These are phyloP conservation scores for Cyprinodon variegatus DNA, from an alignment of 2,113 vertebrate genomes.

Conservation along the genomic window DNA sequence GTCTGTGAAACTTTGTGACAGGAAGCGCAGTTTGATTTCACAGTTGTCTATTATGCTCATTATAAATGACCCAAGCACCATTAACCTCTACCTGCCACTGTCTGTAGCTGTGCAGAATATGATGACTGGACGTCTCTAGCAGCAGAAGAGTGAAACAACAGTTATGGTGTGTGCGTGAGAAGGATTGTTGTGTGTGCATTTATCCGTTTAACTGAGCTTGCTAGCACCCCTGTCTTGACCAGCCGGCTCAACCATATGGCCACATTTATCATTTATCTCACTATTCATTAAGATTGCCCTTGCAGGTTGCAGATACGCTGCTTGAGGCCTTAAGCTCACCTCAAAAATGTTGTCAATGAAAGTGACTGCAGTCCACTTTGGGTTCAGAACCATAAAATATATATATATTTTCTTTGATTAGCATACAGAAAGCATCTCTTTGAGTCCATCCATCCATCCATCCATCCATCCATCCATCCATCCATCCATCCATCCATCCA, in stretches of 20 bases:
- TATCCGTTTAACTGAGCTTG: slow-evolving; percentile 54
- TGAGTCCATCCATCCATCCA: not conserved
- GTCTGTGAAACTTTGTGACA: slow-evolving; percentile 65
- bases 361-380: slow-evolving; percentile 54
- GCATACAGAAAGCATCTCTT: slow-evolving; percentile 2
- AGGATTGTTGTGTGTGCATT: slow-evolving; percentile 21
- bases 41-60: slow-evolving; percentile 52
- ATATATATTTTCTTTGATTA: slow-evolving; percentile 7
- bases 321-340: slow-evolving; percentile 69
- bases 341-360: slow-evolving; percentile 46
- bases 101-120: slow-evolving; percentile 53
- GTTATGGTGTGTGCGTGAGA: slow-evolving; percentile 17
- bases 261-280: slow-evolving; percentile 82
- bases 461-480: not conserved
- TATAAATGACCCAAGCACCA: slow-evolving; percentile 73
- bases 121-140: slow-evolving; percentile 65
- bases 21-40: slow-evolving; percentile 57
- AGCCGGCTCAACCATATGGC: slow-evolving; percentile 83
- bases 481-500: too few relatives aligned
- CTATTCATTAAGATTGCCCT: slow-evolving; percentile 80
- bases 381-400: slow-evolving; percentile 25
- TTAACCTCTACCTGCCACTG: slow-evolving; percentile 75
- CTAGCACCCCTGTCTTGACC: slow-evolving; percentile 76
- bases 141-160: slow-evolving; percentile 60
- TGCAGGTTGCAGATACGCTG: slow-evolving; percentile 72